Conservation (phyloP, 1,140 invertebrate species). For the Aphelinus atriplicis region DNA sequence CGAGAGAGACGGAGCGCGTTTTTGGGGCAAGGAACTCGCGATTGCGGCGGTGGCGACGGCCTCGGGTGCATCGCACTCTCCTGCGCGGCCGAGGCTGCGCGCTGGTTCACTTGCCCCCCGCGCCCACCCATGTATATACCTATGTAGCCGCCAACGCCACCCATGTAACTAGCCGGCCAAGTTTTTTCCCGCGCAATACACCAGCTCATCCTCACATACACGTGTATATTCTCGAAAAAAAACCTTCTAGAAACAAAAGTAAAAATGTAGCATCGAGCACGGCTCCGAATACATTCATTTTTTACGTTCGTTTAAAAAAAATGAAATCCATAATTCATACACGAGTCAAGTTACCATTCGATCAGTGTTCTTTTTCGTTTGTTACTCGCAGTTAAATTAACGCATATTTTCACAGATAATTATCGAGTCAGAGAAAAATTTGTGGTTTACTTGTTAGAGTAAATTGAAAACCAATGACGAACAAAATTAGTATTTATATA, state of each 20-base stretch:
- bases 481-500: no score
- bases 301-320: no score
- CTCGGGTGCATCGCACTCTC: constrained; percentile 35
- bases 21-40: constrained; percentile 36
- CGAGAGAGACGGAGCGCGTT: neutral
- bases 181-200: neutral
- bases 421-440: no score
- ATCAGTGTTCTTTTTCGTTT: no score
- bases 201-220: neutral
- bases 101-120: neutral
- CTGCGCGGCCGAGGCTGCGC: neutral
- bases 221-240: neutral
- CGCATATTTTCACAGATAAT: neutral
- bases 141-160: neutral
- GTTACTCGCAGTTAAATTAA: neutral
- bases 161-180: neutral
- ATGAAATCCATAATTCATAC: no score
- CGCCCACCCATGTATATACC: neutral
- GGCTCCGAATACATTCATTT: no score
- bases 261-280: no score
- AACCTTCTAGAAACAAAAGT: neutral
- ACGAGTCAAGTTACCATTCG: no score
- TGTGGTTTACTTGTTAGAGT: no score
- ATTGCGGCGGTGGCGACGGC: neutral
- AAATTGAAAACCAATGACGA: no score